Evolutionary conservation across 2,113 vertebrate species (phyloP), one percentile per base, ranked within the genome.

Genomic region (Apodemus sylvaticus): DNA sequence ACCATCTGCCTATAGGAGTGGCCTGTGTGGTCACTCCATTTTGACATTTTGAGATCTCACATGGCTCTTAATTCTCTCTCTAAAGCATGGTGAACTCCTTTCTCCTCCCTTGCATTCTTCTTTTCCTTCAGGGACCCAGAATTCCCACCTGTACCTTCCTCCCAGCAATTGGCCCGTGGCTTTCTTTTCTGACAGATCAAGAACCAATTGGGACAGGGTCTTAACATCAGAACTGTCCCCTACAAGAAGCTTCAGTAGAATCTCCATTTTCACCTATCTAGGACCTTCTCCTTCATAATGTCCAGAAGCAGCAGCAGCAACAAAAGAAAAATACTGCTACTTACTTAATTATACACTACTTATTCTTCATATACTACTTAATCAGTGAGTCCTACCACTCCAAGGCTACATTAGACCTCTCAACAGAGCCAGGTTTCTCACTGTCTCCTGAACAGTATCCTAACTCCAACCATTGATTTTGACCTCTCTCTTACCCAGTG

Each of bases 341-440:
- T 26, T 26, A 64, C 64, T 68, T 68, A 24, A 62, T 26, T 22
- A 62, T 62, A 62, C 98, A 3, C 99, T 99, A 90, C 99, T 99
- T 68, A 98, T 99, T 66, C 99, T 99, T 31, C 29, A 68, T 68
- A 34, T 98, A 3, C 99, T 99, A 90, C 99, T 99, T 66, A 98
- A 99, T 66, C 99, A 99, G 98, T 98, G 99, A 77, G 99, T 99
- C 96, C 98, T 99, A 98, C 99, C 99, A 98, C 99, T 99, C 62
- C 99, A 99, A 98, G 99, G 99, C 97, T 99, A 99, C 98, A 99
- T 99, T 99, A 99, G 98, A 98, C 99, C 68, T 99, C 99, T 95
- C 99, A 99, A 96, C 99, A 99, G 99, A 99, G 99, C 98, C 99
- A 99, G 98, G 99, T 99, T 98, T 99, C 99, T 92, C 99, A 99